Evolutionary conservation across 2,888 invertebrate genomes (phyloP).

Genomic region (Falcaria lacertinaria): DNA sequence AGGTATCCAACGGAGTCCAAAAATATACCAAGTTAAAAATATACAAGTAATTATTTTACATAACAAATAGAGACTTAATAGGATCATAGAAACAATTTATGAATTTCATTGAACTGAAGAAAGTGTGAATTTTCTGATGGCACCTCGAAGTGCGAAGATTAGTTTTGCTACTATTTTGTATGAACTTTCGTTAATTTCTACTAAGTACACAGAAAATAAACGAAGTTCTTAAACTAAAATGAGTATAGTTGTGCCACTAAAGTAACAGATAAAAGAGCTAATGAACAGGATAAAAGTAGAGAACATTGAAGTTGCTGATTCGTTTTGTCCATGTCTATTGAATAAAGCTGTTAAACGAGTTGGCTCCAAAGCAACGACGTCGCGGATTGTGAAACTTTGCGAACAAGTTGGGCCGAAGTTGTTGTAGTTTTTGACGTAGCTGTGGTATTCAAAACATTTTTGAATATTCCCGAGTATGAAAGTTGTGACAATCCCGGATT

Average conservation of each 20-base stretch:
- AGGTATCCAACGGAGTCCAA: too few species aligned
- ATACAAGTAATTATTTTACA: too few species aligned
- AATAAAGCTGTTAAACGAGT: not conserved
- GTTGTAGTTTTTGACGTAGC: conserved; percentile 37
- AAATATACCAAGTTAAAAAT: too few species aligned
- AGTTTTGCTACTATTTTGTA: too few species aligned
- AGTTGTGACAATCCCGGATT: conserved; percentile 51
- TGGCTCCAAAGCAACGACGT: not conserved
- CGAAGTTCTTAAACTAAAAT: too few species aligned
- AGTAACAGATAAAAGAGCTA: not conserved
- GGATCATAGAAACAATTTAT: too few species aligned
- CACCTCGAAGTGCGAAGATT: too few species aligned
- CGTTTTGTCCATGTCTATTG: not conserved
- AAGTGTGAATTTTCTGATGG: too few species aligned
- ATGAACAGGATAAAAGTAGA: conserved; percentile 1
- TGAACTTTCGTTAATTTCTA: too few species aligned
- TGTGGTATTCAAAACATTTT: conserved; percentile 41
- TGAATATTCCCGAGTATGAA: conserved; percentile 46
- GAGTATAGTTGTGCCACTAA: not conserved
- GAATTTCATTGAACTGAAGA: too few species aligned
- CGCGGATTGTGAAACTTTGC: conserved; percentile 22
- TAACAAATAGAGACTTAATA: too few species aligned
- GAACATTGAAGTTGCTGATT: not conserved
- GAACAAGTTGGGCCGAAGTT: conserved; percentile 28
- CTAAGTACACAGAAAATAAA: too few species aligned